Conservation (phyloP, 2,888 invertebrate species). For the Epistrophe eligans region DNA sequence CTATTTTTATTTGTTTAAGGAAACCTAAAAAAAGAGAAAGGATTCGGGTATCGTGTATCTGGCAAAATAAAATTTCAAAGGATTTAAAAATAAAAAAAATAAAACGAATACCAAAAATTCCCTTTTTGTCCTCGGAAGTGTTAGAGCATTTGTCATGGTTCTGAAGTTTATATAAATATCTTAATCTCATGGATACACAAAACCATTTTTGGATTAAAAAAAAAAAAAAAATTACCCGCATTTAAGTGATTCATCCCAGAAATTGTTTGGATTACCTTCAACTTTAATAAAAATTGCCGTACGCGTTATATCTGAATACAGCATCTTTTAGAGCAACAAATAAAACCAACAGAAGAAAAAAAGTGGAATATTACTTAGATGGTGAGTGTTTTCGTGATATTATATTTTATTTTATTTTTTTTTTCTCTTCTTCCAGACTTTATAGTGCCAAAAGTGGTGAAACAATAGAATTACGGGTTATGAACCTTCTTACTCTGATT, state of each 20-base stretch:
- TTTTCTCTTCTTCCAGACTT: not conserved
- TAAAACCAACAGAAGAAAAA: not conserved
- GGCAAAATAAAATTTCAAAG: conserved; percentile 49
- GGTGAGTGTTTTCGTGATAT: conserved; percentile 55
- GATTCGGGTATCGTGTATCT: conserved; percentile 60
- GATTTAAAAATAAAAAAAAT: conserved; percentile 35
- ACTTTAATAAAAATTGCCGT: not conserved
- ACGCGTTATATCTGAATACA: conserved; percentile 30
- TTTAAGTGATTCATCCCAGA: conserved; percentile 61
- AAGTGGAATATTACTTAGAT: conserved; percentile 50
- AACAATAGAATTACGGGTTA: conserved; percentile 61
- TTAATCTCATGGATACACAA: conserved; percentile 37
- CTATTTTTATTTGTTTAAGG: conserved; percentile 12
- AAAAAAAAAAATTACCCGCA: conserved; percentile 21
- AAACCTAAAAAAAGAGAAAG: conserved; percentile 61
- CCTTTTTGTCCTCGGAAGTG: conserved; percentile 33
- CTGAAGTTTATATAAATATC: conserved; percentile 37
- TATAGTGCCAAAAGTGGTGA: conserved; percentile 48
- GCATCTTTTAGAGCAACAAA: conserved; percentile 3
- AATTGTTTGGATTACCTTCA: conserved; percentile 64
- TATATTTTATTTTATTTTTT: not conserved
- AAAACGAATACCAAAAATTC: not conserved
- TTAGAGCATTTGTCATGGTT: conserved; percentile 58
- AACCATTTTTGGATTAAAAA: conserved; percentile 53
- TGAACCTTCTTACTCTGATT: conserved; percentile 47